Evolutionary conservation across 2,888 invertebrate species (phyloP).

Genomic region (Ormyrus labotus): DNA sequence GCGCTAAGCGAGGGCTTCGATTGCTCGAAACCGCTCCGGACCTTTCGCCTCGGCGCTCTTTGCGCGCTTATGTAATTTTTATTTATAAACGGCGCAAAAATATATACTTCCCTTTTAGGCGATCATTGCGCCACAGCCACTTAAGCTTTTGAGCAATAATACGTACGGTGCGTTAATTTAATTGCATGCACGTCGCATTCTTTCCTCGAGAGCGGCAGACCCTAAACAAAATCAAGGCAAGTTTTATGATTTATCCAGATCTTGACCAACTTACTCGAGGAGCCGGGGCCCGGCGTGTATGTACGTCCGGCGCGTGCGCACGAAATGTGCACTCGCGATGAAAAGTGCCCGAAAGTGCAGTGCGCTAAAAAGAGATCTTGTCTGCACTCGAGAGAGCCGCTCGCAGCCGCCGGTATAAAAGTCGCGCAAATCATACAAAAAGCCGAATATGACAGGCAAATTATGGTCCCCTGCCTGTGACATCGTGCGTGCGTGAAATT

Average conservation of each 20-base stretch:
- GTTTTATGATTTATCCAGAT: conserved; percentile 43
- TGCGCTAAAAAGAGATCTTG: conserved; percentile 42
- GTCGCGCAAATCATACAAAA: conserved; percentile 46
- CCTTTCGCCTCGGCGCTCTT: too few species aligned
- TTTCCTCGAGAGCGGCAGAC: neutral
- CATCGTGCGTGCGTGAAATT: conserved; percentile 50
- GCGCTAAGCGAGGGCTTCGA: too few species aligned
- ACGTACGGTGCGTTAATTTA: conserved; percentile 12
- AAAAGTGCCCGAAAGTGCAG: conserved; percentile 11
- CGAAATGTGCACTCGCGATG: conserved; percentile 28
- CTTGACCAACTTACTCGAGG: conserved; percentile 38
- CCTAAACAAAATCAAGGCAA: conserved; percentile 33
- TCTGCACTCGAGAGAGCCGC: neutral
- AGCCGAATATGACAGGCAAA: conserved; percentile 48
- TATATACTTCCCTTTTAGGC: neutral
- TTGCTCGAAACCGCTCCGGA: too few species aligned
- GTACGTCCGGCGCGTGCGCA: neutral
- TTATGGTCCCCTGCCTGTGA: conserved; percentile 44
- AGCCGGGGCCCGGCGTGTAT: neutral
- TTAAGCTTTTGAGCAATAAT: conserved; percentile 17
- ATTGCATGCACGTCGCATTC: conserved; percentile 9
- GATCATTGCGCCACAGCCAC: conserved; percentile 3
- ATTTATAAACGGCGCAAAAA: neutral
- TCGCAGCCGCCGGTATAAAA: conserved; percentile 10
- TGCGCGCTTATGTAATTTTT: neutral